Base-by-base conservation (phyloP, 1,140 invertebrate genomes). In the Xylocopa sonorina region DNA sequence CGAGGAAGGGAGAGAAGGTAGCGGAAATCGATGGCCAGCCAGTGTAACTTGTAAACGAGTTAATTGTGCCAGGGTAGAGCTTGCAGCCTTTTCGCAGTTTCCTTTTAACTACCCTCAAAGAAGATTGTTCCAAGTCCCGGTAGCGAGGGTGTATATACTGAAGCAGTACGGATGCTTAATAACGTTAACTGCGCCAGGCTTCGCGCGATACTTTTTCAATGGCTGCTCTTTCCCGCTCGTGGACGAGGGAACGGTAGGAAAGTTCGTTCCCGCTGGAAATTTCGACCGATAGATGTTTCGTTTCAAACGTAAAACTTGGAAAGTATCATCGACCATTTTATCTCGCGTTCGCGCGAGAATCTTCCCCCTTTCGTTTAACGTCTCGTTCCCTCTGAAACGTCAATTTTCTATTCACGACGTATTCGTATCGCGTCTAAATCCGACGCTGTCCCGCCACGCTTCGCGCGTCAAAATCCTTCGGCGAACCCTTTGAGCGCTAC, bases 31-130 rank as follows among this genome's bases (percentile, higher is more conserved):
- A 77, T 50, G 53, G 66, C 1, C 71, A 41, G 34, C 29, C 48
- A 74, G 64, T 74, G 72, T 51, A 74, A 64, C 58, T 46, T 46
- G 58, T 74, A 74, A 60, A 74, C 72, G 24, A 64, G 75, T 24
- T 60, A 57, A 71, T 78, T 71, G 41, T 66, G 24, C 41, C 29
- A 32, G 18, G 16, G n/a, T 7, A 9, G 64, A 41, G 34, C 24
- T 51, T 72, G 3, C 29, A 48, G 57, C 10, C 57, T n/a, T 12
- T 32, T 34, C 32, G 43, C 34, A 43, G 34, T 64, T 74, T 4
- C 32, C 46, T 38, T 41, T 51, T 24, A 63, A 63, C 32, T 51
- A 7, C 34, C 9, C 60, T 41, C 72, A 21, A 64, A 51, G 72
- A 74, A 74, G 58, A 74, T 73, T 62, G 55, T 73, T 46, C 16